Base-by-base conservation (phyloP, 1,140 invertebrate genomes). In the Tetramorium simillimum region DNA sequence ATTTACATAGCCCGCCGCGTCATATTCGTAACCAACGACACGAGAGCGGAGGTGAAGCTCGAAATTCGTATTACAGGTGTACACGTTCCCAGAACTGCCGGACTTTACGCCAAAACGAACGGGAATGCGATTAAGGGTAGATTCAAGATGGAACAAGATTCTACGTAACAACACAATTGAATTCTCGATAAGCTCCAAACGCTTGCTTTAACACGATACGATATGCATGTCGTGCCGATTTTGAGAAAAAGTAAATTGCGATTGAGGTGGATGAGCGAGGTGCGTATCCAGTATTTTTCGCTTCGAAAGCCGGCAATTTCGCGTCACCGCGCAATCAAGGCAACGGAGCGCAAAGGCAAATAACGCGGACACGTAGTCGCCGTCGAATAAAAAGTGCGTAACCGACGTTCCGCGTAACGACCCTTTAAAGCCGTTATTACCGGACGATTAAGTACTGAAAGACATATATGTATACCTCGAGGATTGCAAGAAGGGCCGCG, bases 361-460 rank as follows among this genome's bases (percentile, higher is more conserved):
- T 84, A 84, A 84, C 69, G 60, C 73, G 70, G 14, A 63, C 56
- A 46, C 21, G 18, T 28, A 60, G 43, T 62, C 43, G n/a, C 58
- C 56, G 69, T 16, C 46, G 75, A 67, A 78, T 65, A 85, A 85
- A 85, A 85, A 78, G 75, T 65, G 58, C 82, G 73, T 75, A 60
- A 24, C 80, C 80, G 73, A 84, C 69, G 80, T 84, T 60, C 69
- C 80, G 69, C 69, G 80, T 84, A 84, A 84, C 80, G 80, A 75
- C 28, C 53, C 43, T 84, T 84, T 84, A 62, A 75, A 84, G 80
- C 69, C 56, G 80, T 84, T 84, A 84, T 75, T 84, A 84, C 80
- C 80, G 40, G 53, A 73, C 80, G 80, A 84, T 75, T 84, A 84
- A 84, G 80, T 75, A 75, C 43, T 49, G 72, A 84, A 75, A 73